Base-by-base conservation (phyloP, 64 coral and sea anemone species). In the Actinia equina region DNA sequence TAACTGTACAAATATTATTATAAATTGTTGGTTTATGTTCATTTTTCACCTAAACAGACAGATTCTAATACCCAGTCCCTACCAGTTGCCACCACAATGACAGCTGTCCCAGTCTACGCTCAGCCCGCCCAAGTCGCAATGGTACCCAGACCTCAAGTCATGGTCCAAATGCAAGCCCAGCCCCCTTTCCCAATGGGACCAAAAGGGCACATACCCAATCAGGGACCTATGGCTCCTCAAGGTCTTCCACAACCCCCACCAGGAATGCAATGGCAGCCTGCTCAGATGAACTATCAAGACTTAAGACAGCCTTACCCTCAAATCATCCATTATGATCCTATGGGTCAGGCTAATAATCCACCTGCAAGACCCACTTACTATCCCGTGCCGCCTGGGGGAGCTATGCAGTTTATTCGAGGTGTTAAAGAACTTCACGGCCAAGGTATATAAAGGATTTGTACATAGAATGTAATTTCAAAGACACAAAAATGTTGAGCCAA, bases 181-280 rank as follows among this genome's bases (percentile, higher is more conserved):
- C 59, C 84, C 69, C 90, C 77, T 44, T 87, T 87, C 43, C 59
- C 64, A 82, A 30, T 85, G 55, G 90, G 84, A 82, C 84, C 71
- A 6, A 86, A 79, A 20, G 79, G 84, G 49, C 89, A 83, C 5
- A 91, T 84, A 9, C 43, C 77, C 17, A 84, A 59, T 59, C 89
- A 85, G 42, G 83, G 81, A 20, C 45, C 65, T 15, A 42, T 43
- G 56, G 77, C 86, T 23, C 27, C 85, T 25, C 89, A 91, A 52
- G 71, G 78, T 17, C 44, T 81, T 23, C 83, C 83, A 12, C 83
- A 85, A 18, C 83, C 83, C 12, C 83, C 83, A 17, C 83, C 56
- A 10, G 83, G 83, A 42, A 63, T 92, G 51, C 90, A 87, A 6
- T 92, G 90, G 90, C 90, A 92, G 59, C 90, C 90, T 52, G 90